Evolutionary conservation across 2,113 vertebrate species (phyloP).

Genomic region (Cyprinodon tularosa): DNA sequence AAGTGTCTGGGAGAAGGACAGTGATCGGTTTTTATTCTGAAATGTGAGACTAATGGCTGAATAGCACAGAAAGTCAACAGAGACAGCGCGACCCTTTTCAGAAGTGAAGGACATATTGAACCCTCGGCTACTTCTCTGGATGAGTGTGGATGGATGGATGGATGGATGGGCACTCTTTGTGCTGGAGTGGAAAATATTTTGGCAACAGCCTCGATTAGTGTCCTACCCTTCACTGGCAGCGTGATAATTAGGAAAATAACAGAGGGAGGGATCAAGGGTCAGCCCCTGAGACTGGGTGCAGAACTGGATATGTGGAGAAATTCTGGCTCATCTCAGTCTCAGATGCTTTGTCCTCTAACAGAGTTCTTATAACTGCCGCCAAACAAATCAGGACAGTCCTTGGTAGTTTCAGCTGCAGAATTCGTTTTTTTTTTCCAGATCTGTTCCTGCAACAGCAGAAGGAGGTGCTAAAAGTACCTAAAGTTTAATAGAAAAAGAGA

Average conservation of each 20-base stretch:
- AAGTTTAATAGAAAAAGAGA: neutral
- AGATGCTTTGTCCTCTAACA: constrained; percentile 4
- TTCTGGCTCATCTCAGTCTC: constrained; percentile 13
- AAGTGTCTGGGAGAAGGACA: neutral
- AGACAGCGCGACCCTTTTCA: constrained; percentile 13
- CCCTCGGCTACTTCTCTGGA: constrained; percentile 11
- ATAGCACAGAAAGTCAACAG: constrained; percentile 3
- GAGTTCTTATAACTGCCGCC: neutral
- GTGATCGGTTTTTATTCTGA: constrained; percentile 10
- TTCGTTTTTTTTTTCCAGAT: constrained; percentile 1
- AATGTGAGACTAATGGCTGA: constrained; percentile 26
- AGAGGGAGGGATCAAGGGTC: constrained; percentile 17
- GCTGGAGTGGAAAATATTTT: constrained; percentile 23
- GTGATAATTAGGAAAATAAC: constrained; percentile 45
- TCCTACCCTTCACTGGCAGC: constrained; percentile 27
- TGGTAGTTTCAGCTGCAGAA: constrained; percentile 9
- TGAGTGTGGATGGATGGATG: neutral
- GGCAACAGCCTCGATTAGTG: constrained; percentile 30
- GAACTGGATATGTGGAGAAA: constrained; percentile 29
- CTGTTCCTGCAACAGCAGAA: neutral
- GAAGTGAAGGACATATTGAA: constrained; percentile 34
- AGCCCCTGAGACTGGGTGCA: constrained; percentile 13
- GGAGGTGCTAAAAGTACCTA: neutral
- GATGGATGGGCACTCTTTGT: constrained; percentile 2
- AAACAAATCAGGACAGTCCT: constrained; percentile 6